Evolutionary conservation across 1,140 invertebrate genomes (phyloP).

Genomic region (Catajapyx aquilonaris): DNA sequence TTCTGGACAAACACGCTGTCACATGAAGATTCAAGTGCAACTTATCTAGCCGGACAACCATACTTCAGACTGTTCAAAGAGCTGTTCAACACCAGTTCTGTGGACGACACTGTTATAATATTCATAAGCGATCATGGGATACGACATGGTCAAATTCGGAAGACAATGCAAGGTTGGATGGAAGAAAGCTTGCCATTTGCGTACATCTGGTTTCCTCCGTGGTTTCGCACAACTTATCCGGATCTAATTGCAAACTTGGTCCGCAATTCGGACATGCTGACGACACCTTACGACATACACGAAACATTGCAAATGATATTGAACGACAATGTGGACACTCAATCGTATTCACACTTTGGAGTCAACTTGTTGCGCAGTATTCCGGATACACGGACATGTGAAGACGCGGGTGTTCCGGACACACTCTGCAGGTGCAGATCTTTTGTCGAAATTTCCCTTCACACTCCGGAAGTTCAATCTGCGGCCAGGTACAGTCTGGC

Average conservation of each 20-base stretch:
- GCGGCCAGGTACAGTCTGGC: not conserved
- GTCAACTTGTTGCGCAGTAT: slow-evolving; percentile 1
- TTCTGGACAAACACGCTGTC: slow-evolving; percentile 1
- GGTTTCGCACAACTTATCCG: slow-evolving; percentile 2
- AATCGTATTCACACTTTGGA: not conserved
- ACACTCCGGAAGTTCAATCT: not conserved
- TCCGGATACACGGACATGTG: not conserved
- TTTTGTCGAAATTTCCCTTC: not conserved
- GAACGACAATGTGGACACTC: not conserved
- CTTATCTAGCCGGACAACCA: not conserved
- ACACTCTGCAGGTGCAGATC: not conserved
- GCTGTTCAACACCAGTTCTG: not conserved
- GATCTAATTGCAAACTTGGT: not conserved
- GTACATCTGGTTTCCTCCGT: slow-evolving; percentile 4
- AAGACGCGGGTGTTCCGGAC: not conserved
- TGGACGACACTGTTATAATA: slow-evolving; percentile 6
- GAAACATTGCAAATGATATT: not conserved
- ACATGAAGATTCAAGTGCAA: slow-evolving; percentile 5
- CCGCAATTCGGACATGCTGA: slow-evolving; percentile 1
- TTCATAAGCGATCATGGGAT: slow-evolving; percentile 8
- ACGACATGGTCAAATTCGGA: slow-evolving; percentile 3
- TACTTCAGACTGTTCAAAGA: slow-evolving; percentile 1
- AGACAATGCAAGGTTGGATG: slow-evolving; percentile 5
- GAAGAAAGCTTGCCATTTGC: slow-evolving; percentile 8
- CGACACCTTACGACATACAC: slow-evolving; percentile 6